These are phyloP conservation scores for Penaeus vannamei DNA, from an alignment of 1,140 invertebrate species.

Conservation along the genomic window DNA sequence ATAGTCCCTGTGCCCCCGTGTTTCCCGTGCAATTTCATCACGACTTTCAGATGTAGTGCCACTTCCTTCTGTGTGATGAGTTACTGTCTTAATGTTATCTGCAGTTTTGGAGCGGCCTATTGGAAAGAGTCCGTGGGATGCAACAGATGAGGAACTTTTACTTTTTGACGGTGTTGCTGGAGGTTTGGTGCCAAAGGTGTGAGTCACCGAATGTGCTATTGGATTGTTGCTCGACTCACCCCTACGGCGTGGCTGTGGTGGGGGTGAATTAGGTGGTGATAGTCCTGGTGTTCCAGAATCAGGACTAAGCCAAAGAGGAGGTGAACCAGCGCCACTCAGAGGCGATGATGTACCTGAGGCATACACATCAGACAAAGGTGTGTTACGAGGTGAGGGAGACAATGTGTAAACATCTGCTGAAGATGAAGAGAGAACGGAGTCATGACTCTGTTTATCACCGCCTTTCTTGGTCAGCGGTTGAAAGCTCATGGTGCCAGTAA, in stretches of 20 bases:
- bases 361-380: conserved; percentile 62
- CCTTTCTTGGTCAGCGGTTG: conserved; percentile 68
- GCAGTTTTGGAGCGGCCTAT: conserved; percentile 59
- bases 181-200: conserved; percentile 66
- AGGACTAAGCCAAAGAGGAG: conserved; percentile 69
- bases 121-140: conserved; percentile 67
- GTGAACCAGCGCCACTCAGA: conserved; percentile 66
- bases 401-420: conserved; percentile 71
- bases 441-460: conserved; percentile 71
- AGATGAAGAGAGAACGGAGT: conserved; percentile 78
- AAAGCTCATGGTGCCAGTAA: conserved; percentile 73
- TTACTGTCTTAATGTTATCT: conserved; percentile 68
- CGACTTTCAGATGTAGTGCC: conserved; percentile 78
- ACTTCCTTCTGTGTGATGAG: conserved; percentile 74
- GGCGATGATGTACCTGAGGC: conserved; percentile 68
- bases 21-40: conserved; percentile 76
- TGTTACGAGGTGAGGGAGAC: conserved; percentile 66
- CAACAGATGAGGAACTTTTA: conserved; percentile 66
- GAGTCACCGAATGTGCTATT: conserved; percentile 62
- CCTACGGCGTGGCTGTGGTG: conserved; percentile 67
- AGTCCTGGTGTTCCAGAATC: conserved; percentile 72
- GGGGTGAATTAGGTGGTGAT: conserved; percentile 66
- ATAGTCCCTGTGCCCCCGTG: conserved; percentile 73
- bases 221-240: conserved; percentile 41
- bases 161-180: conserved; percentile 65